A percentile compares a stretch with the other conserved stretches of the same genome.
Evolutionary conservation across 1,140 invertebrate species (phyloP).

Genomic region (Mesaphorura yosii): DNA sequence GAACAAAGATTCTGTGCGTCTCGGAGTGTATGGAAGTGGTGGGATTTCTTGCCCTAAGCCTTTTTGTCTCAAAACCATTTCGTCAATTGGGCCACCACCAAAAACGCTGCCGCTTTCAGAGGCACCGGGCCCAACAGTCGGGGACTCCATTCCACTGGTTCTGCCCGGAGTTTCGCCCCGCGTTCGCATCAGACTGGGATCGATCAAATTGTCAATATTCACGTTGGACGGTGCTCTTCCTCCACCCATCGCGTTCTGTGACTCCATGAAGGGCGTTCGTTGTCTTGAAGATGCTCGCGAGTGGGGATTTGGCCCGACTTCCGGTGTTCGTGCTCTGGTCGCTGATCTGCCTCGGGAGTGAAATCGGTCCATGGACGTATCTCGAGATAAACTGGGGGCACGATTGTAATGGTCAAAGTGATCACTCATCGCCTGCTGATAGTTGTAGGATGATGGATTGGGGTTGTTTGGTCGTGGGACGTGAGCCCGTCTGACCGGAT

Average conservation of each 20-base stretch:
- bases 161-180: constrained; percentile 25
- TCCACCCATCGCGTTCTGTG: not conserved
- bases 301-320: constrained; percentile 53
- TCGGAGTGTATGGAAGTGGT: constrained; percentile 64
- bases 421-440: constrained; percentile 47
- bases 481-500: constrained; percentile 28
- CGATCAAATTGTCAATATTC: constrained; percentile 31
- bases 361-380: constrained; percentile 74
- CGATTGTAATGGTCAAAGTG: constrained; percentile 81
- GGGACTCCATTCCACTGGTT: constrained; percentile 14
- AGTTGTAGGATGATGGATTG: constrained; percentile 36
- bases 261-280: constrained; percentile 29
- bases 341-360: constrained; percentile 22
- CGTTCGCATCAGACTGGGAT: constrained; percentile 24
- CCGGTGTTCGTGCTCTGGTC: constrained; percentile 38
- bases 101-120: constrained; percentile 14
- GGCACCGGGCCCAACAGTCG: constrained; percentile 3
- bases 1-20: constrained; percentile 66
- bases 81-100: constrained; percentile 41
- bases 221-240: constrained; percentile 8
- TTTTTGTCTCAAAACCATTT: constrained; percentile 61
- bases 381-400: constrained; percentile 58
- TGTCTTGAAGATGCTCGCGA: constrained; percentile 40
- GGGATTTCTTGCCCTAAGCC: constrained; percentile 72
- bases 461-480: constrained; percentile 27